These are phyloP conservation scores for Priocnemis perturbator DNA, from an alignment of 2,888 invertebrate species.

Conservation along the genomic window DNA sequence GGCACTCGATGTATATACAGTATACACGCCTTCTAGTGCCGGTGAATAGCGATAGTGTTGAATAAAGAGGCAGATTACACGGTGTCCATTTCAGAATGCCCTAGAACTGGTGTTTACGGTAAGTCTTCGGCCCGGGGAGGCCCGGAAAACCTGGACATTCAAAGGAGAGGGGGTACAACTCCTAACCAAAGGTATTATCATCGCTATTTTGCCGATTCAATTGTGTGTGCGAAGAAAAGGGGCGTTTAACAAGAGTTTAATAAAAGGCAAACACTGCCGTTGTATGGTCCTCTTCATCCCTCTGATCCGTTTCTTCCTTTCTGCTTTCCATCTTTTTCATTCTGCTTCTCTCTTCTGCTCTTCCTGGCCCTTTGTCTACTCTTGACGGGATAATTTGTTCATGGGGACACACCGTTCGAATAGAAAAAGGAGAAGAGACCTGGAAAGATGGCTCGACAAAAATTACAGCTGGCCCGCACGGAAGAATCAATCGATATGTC, in stretches of 20 bases:
- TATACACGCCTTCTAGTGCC: constrained; percentile 31
- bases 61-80: constrained; percentile 71
- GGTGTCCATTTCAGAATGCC: constrained; percentile 70
- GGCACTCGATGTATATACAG: constrained; percentile 34
- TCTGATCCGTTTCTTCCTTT: constrained; percentile 23
- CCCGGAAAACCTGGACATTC: constrained; percentile 2
- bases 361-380: neutral
- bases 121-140: constrained; percentile 39
- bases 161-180: constrained; percentile 13
- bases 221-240: constrained; percentile 73
- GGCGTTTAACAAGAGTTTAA: constrained; percentile 75
- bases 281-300: constrained; percentile 26
- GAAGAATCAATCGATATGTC: too few species aligned
- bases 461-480: constrained; percentile 64
- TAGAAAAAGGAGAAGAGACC: constrained; percentile 19
- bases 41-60: constrained; percentile 24
- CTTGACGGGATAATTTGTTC: neutral
- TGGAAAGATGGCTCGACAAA: constrained; percentile 21
- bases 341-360: neutral
- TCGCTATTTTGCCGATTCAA: constrained; percentile 75
- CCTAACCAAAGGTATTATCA: constrained; percentile 64
- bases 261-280: constrained; percentile 73
- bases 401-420: neutral
- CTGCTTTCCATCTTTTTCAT: constrained; percentile 4
- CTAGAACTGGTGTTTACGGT: constrained; percentile 58